A percentile compares a stretch with the other conserved stretches of the same genome.
Conservation (phyloP, 2,797 vertebrate genomes). For the Bradypodion pumilum region DNA sequence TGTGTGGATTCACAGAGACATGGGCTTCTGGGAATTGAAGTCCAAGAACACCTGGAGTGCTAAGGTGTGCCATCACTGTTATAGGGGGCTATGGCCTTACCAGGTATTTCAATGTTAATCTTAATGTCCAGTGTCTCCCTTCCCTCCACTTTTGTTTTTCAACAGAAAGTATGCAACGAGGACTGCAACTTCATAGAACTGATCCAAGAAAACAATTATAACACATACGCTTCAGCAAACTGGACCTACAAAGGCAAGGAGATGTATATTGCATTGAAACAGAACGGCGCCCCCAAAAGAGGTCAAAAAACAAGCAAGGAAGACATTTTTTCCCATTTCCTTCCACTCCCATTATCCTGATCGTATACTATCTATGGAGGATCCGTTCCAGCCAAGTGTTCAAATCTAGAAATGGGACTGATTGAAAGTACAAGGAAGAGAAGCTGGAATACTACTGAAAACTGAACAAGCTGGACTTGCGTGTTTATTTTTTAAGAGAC, state of each 20-base stretch:
- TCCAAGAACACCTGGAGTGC: too few species aligned
- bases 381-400: constrained; percentile 88
- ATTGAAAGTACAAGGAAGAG: constrained; percentile 72
- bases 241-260: constrained; percentile 90
- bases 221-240: constrained; percentile 94
- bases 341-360: constrained; percentile 87
- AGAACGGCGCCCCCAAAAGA: constrained; percentile 88
- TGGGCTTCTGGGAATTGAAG: too few species aligned
- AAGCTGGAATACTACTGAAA: constrained; percentile 87
- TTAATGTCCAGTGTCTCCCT: constrained; percentile 34
- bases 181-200: constrained; percentile 98
- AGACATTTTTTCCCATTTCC: constrained; percentile 91
- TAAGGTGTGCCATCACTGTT: too few species aligned
- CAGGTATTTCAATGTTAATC: neutral
- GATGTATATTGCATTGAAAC: constrained; percentile 96
- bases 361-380: constrained; percentile 62
- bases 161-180: constrained; percentile 93
- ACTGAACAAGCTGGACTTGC: constrained; percentile 97
- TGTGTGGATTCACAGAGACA: too few species aligned
- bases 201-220: constrained; percentile 97
- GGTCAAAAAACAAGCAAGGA: constrained; percentile 95
- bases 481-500: constrained; percentile 82
- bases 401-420: constrained; percentile 77
- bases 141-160: constrained; percentile 54
- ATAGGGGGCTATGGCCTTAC: neutral